Evolutionary conservation across 2,113 vertebrate species (phyloP).

Genomic region (Sitta europaea): DNA sequence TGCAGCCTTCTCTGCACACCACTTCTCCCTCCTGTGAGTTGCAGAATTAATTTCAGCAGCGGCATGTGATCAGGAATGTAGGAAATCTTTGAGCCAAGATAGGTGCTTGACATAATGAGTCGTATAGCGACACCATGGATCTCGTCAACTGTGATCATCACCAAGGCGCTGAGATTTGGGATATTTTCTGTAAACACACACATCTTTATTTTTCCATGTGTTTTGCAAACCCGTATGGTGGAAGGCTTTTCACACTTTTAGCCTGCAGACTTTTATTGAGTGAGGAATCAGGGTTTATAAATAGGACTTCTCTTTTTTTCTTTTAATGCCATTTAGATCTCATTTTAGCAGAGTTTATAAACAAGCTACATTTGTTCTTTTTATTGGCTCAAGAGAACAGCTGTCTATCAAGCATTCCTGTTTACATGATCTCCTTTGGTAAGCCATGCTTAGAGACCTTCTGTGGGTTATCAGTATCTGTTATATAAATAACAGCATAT

Average conservation of each 20-base stretch:
- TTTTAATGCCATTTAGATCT: conserved; percentile 40
- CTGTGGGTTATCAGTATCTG: conserved; percentile 32
- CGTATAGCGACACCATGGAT: not conserved
- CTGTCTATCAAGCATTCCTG: conserved; percentile 44
- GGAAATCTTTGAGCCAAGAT: not conserved
- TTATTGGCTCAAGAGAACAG: conserved; percentile 41
- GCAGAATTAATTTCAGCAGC: not conserved
- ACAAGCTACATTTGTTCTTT: conserved; percentile 40
- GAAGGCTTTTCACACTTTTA: conserved; percentile 50
- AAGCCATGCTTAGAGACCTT: not conserved
- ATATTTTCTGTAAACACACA: conserved; percentile 41
- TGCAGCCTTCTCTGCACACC: not conserved
- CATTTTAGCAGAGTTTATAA: conserved; percentile 53
- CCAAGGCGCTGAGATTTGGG: not conserved
- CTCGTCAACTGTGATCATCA: not conserved
- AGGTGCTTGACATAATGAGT: not conserved
- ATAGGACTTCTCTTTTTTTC: not conserved
- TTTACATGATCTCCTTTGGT: not conserved
- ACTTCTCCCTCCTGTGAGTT: not conserved
- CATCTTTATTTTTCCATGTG: conserved; percentile 29
- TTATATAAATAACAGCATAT: conserved; percentile 10
- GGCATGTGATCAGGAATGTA: not conserved
- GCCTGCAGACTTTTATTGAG: conserved; percentile 46
- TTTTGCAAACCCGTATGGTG: not conserved
- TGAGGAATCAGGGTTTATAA: conserved; percentile 47